A percentile compares a stretch with the other conserved stretches of the same genome.
These are phyloP conservation scores for Lacerta viridis DNA, from an alignment of 2,797 vertebrate species.

Conservation along the genomic window DNA sequence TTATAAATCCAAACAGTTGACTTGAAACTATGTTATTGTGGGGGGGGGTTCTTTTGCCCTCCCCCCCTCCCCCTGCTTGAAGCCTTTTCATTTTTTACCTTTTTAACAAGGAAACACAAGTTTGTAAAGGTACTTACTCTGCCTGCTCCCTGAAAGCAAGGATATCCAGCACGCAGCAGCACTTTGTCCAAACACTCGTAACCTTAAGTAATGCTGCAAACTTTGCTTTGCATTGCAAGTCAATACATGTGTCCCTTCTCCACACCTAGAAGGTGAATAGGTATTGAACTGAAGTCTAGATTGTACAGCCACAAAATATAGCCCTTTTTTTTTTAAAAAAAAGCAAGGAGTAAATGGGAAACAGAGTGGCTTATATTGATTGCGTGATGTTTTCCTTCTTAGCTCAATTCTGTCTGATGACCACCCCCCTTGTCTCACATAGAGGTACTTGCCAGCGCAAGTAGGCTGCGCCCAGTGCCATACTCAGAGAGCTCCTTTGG, in stretches of 20 bases:
- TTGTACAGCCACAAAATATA: conserved; percentile 72
- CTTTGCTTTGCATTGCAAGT: conserved; percentile 60
- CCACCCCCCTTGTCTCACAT: neutral
- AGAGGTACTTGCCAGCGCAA: neutral
- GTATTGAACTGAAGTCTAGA: conserved; percentile 73
- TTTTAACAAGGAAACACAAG: neutral
- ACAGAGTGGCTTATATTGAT: conserved; percentile 75
- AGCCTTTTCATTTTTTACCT: neutral
- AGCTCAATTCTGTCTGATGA: conserved; percentile 66
- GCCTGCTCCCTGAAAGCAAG: conserved; percentile 22
- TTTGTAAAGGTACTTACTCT: neutral
- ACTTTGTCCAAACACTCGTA: conserved; percentile 33
- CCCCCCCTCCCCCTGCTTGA: neutral
- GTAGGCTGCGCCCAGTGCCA: conserved; percentile 27
- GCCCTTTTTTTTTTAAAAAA: conserved; percentile 53
- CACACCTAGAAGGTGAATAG: conserved; percentile 70
- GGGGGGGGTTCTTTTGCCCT: too few relatives aligned
- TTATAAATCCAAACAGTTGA: neutral
- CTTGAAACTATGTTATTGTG: neutral
- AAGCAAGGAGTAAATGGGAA: conserved; percentile 74
- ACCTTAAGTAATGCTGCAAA: conserved; percentile 59
- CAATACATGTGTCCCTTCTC: conserved; percentile 51
- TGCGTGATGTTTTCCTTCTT: conserved; percentile 73
- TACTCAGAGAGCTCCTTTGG: conserved; percentile 60
- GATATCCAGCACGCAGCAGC: neutral